phyloP scores from a whole-genome alignment of 2,888 invertebrate genomes.

The Keiferia lycopersicella region DNA sequence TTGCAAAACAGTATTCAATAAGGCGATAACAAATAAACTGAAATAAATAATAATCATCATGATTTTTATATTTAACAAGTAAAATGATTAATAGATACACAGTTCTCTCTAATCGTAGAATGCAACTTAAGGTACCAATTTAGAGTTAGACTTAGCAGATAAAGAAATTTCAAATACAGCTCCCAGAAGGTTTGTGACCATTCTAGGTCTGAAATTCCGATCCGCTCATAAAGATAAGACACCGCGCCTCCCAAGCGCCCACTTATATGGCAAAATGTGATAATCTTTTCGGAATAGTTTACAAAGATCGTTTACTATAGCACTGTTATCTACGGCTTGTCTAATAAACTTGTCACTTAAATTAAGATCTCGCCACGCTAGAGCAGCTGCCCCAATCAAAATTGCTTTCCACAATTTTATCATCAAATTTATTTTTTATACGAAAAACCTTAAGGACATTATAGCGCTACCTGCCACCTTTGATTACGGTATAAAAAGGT shows the following conservation, averaged over 20 bases:
- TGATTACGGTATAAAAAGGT: constrained; percentile 60
- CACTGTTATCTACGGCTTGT: neutral
- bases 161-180: too few relatives aligned
- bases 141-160: too few relatives aligned
- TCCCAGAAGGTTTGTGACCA: neutral
- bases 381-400: constrained; percentile 34
- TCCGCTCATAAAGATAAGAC: neutral
- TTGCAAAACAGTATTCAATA: too few relatives aligned
- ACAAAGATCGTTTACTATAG: neutral
- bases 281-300: neutral
- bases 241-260: neutral
- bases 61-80: too few relatives aligned
- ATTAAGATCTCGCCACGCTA: constrained; percentile 14
- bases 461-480: constrained; percentile 30
- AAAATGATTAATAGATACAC: too few relatives aligned
- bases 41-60: too few relatives aligned
- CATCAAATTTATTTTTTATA: constrained; percentile 25
- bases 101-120: too few relatives aligned
- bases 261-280: neutral
- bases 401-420: constrained; percentile 24
- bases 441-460: constrained; percentile 29
- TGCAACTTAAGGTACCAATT: too few relatives aligned
- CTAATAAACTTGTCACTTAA: constrained; percentile 10
- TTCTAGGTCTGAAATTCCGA: constrained; percentile 7
- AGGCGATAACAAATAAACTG: too few relatives aligned